Conservation (phyloP, 2,797 vertebrate species). For the Cuculus canorus region DNA sequence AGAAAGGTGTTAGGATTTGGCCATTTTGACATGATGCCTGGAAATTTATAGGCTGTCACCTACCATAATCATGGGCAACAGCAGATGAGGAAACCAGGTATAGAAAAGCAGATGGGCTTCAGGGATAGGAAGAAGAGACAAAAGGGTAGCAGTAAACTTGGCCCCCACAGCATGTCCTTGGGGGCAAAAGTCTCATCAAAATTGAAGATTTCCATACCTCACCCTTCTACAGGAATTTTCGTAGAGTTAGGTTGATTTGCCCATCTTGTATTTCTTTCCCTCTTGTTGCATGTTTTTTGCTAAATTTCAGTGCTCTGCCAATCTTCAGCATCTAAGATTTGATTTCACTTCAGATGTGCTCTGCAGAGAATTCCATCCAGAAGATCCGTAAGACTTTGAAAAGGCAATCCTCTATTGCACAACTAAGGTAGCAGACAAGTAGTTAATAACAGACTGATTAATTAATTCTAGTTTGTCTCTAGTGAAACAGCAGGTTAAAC, state of each 20-base stretch:
- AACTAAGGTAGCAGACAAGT: constrained; percentile 16
- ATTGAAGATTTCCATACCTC: not conserved
- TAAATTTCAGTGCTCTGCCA: not conserved
- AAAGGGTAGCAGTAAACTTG: not conserved
- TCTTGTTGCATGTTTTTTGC: not conserved
- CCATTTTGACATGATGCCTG: not conserved
- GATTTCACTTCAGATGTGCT: not conserved
- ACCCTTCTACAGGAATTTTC: not conserved
- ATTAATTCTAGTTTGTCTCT: constrained; percentile 47
- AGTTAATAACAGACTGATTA: constrained; percentile 44
- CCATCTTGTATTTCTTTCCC: not conserved
- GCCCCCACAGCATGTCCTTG: too few species aligned
- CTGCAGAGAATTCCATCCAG: not conserved
- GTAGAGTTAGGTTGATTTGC: not conserved
- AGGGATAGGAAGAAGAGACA: not conserved
- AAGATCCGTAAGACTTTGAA: not conserved
- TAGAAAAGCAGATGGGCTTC: not conserved
- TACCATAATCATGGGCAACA: fast-evolving
- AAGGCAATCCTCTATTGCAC: not conserved
- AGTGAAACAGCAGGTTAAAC: constrained; percentile 50
- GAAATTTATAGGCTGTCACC: not conserved
- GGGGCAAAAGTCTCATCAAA: not conserved
- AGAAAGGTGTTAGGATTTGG: not conserved
- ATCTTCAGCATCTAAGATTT: not conserved
- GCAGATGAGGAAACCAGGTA: not conserved